Evolutionary conservation across 1,140 invertebrate genomes (phyloP), one percentile per base, ranked within the genome.

Genomic region (Temnothorax longispinosus): DNA sequence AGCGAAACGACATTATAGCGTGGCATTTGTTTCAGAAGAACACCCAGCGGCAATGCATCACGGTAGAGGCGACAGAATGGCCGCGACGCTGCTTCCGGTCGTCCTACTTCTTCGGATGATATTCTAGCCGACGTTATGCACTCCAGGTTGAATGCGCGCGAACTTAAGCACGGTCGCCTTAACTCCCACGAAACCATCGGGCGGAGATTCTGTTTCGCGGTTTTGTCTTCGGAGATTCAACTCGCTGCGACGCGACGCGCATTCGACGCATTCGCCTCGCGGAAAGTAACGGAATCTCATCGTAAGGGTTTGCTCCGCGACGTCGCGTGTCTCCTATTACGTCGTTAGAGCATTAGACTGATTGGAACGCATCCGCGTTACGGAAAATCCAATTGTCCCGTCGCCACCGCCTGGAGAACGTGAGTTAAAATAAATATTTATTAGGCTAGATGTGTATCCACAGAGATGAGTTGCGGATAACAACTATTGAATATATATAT

Each of bases 31-130:
- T 94, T 86, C 92, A 95, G 94, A 95, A 92, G 95, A 96, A 93
- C 95, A 95, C 91, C 95, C 95, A 90, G 95, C 95, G 18, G 95
- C 95, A n/a, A 96, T 96, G 95, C 94, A 96, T 93, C 95, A 95
- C 65, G 95, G 95, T 6, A 88, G 87, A 74, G 94, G 94, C 71
- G 84, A 92, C 88, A 93, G 89, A 91, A 91, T 92, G 80, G 90
- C 91, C 74, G 93, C 90, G 81, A 89, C 91, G 32, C 50, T 92
- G 35, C 89, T 93, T 80, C 91, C 89, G 60, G 69, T 92, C 38
- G 86, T 94, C 62, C 88, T 93, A 64, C 82, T 94, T 69, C 77
- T 93, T 67, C 87, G 90, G 81, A 87, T 84, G 81, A 89, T 94
- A 89, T 87, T 94, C 72, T 91, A 93, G 89, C 87, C 88, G 32